Base-by-base conservation (phyloP, 2,113 vertebrate genomes). In the Pontoporia blainvillei region DNA sequence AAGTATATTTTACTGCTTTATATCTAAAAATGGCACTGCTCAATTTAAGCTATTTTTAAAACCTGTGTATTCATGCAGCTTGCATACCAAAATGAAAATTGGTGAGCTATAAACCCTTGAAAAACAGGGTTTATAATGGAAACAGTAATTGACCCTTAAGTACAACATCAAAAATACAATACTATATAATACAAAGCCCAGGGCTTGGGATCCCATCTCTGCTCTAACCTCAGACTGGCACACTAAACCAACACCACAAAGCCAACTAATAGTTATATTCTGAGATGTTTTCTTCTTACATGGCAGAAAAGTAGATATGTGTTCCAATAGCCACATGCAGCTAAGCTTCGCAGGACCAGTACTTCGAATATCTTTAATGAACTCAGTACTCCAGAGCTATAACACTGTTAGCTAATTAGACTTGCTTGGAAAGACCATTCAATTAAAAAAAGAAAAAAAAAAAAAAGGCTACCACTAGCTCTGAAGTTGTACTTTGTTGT, bases 81-180 rank as follows among this genome's bases (percentile, higher is more conserved):
- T 96, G 13, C 81, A 85, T 97, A 98, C 97, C 97, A 98, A 98
- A 98, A 95, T 96, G 96, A 98, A 98, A 98, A 98, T 59, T 95
- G 97, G 96, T 98, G 98, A 98, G 98, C 97, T 98, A 98, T 96
- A 98, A 99, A 98, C 97, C 98, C 97, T 98, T 98, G 96, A 98
- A 98, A 99, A 98, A 99, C 98, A 98, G 97, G 95, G 98, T 98
- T 98, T 98, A 98, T 98, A 99, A 98, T 98, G 98, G 98, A 99
- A 99, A 98, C 98, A 97, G 98, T 99, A 99, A 99, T 98, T 99
- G 98, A 97, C 98, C 97, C 95, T 97, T 98, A 98, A 98, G 96
- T 98, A 98, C 98, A 82, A 96, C 98, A 98, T 99, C 98, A 98
- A 99, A 98, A 99, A 98, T 98, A 99, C 98, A 98, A 99, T 99